These are phyloP conservation scores for Chelon labrosus DNA, from an alignment of 2,797 vertebrate species.

Conservation along the genomic window DNA sequence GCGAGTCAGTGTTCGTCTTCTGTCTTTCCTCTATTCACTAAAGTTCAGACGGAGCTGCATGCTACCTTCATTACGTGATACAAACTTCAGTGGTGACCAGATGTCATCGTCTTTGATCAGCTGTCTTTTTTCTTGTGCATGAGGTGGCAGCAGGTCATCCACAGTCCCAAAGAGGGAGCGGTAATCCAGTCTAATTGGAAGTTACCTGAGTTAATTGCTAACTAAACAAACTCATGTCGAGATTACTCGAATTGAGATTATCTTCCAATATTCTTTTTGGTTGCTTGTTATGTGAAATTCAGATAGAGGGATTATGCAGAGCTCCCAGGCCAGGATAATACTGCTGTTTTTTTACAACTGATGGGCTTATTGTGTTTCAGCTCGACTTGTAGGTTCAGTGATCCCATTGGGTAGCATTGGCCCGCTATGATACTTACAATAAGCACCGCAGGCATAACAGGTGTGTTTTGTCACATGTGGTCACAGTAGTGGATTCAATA, in stretches of 20 bases:
- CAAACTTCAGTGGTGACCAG: neutral
- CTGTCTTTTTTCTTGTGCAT: constrained; percentile 23
- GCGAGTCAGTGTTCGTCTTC: constrained; percentile 5
- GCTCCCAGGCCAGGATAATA: constrained; percentile 62
- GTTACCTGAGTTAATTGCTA: constrained; percentile 53
- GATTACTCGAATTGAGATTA: constrained; percentile 65
- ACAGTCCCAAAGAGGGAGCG: constrained; percentile 1
- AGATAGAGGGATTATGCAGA: constrained; percentile 72
- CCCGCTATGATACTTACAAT: constrained; percentile 50
- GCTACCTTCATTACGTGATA: neutral
- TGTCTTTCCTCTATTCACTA: constrained; percentile 14
- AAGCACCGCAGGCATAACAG: constrained; percentile 47
- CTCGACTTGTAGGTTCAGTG: constrained; percentile 48
- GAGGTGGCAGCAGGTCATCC: constrained; percentile 15
- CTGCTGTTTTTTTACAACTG: constrained; percentile 42
- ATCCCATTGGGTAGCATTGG: constrained; percentile 50
- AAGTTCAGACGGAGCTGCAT: neutral
- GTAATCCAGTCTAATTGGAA: constrained; percentile 55
- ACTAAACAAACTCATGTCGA: constrained; percentile 56
- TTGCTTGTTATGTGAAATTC: constrained; percentile 74
- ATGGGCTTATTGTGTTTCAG: constrained; percentile 60
- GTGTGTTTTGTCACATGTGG: constrained; percentile 63
- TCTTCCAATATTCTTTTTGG: constrained; percentile 68
- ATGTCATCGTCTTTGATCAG: constrained; percentile 25
- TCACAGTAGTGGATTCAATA: constrained; percentile 54